A percentile compares a stretch with the other conserved stretches of the same genome.
phyloP scores from a whole-genome alignment of 1,140 invertebrate species.

The Manduca sexta region DNA sequence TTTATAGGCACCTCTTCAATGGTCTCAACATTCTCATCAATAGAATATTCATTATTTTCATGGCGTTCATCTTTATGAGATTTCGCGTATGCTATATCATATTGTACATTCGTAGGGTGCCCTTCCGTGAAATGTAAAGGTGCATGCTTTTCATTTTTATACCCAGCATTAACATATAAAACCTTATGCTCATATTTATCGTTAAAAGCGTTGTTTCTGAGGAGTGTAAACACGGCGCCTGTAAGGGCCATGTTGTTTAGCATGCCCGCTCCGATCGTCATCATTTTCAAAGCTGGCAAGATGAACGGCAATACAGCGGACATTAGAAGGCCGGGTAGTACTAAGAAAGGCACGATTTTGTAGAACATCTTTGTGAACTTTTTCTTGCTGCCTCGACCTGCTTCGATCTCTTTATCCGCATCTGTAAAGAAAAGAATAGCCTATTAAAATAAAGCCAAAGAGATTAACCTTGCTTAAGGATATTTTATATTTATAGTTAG shows the following conservation, averaged over 20 bases:
- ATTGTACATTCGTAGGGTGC: conserved; percentile 9
- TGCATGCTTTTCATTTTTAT: conserved; percentile 44
- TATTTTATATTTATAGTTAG: too few relatives aligned
- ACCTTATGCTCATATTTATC: conserved; percentile 59
- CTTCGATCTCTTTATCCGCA: conserved; percentile 19
- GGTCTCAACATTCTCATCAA: conserved; percentile 3
- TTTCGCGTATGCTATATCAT: background rate
- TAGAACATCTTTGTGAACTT: conserved; percentile 56
- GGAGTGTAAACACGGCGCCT: conserved; percentile 63
- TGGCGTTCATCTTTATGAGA: background rate
- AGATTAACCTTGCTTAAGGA: background rate
- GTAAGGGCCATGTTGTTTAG: conserved; percentile 66
- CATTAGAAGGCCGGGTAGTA: conserved; percentile 66
- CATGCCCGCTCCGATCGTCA: conserved; percentile 52
- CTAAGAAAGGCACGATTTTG: conserved; percentile 47
- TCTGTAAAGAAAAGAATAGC: conserved; percentile 47
- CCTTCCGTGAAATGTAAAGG: conserved; percentile 10
- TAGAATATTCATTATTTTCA: background rate
- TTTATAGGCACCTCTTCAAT: conserved; percentile 11
- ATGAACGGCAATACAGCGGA: conserved; percentile 68
- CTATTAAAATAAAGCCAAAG: conserved; percentile 16
- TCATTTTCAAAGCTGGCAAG: conserved; percentile 66
- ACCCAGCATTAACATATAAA: conserved; percentile 65
- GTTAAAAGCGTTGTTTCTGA: conserved; percentile 68
- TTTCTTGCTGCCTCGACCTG: conserved; percentile 51